Base-by-base conservation (phyloP, 2,797 vertebrate species). In the Toxotes lorentzi region DNA sequence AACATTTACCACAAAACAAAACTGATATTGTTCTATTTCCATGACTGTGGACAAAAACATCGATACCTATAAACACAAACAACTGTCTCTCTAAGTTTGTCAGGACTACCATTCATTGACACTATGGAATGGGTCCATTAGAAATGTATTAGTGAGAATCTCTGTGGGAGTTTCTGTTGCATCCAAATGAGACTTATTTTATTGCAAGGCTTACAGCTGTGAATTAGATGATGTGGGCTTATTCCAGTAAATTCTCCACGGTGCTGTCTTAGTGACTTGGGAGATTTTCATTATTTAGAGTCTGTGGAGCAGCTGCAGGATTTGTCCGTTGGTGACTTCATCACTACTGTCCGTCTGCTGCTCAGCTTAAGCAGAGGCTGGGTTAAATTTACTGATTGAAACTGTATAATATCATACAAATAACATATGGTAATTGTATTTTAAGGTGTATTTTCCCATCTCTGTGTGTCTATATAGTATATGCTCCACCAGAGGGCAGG, bases 1-100 rank as follows among this genome's bases (percentile, higher is more conserved):
- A 92, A 78, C 62, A 72, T 64, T 76, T n/a, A 62, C 65, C 48
- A 66, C 50, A 50, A 74, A 80, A 70, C 9, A 2, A 30, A 54
- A 69, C 30, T 24, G 27, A 70, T 38, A 30, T 51, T 69, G 32
- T 17, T 79, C 7, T 64, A 30, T 70, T 69, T 35, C 50, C 12
- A 19, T 40, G 24, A 41, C 56, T 73, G 65, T 54, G 17, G 50
- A 50, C 7, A 59, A 24, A 7, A 51, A 57, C 14, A 4, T 65
- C 17, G 38, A 34, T 51, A 57, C 41, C 23, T 11, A 57, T 27
- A 58, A 16, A 59, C n/a, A 41, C 40, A 60, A 77, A 64, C 32
- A 57, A 40, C 34, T 60, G 27, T 78, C 38, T 60, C 34, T 76
- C 5, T 17, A 16, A 51, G 43, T 64, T 64, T 67, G 40, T 40